Evolutionary conservation across 1,140 invertebrate species (phyloP), one percentile per base, ranked within the genome.

Genomic region (Calliopsis andreniformis): DNA sequence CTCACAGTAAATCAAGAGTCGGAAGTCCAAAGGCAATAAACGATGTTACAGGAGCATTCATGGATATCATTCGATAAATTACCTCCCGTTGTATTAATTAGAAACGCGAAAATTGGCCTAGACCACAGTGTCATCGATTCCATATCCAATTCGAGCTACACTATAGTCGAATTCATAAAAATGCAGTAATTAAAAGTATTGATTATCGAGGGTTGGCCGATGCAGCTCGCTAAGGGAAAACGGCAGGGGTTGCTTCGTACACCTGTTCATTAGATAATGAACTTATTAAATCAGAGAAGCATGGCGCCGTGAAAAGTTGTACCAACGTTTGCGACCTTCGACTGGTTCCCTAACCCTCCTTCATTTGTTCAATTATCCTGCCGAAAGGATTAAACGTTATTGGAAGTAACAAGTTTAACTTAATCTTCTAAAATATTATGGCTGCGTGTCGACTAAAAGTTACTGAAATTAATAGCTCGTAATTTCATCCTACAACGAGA

Each of bases 241-340:
- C 20, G 7, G 16, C 16, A 49, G 6, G 45, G 42, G 61, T 76
- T 71, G 66, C 61, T 70, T 75, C 78, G 81, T 87, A 88, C 89
- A 89, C 89, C 88, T 89, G 88, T 90, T 91, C 88, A 90, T 90
- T 90, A 90, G 85, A 86, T 90, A 90, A 89, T 88, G 89, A 90
- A 90, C 89, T 91, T 90, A 90, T 91, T 90, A 90, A 91, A 91
- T 90, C 88, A 88, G 83, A 78, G 80, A 80, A 77, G 80, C 70
- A 78, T 76, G 81, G 78, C 77, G 42, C 59, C 67, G 71, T 66
- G 78, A 70, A 64, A 68, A 81, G 75, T 78, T 82, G 72, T 83
- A 80, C 82, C 76, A 80, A 80, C 75, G 80, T 71, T 76, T 75
- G 35, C 73, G 47, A 69, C 43, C 64, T 78, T 25, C 66, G 62